These are phyloP conservation scores for Parasteatoda lunata DNA, from an alignment of 2,888 invertebrate genomes.

Conservation along the genomic window DNA sequence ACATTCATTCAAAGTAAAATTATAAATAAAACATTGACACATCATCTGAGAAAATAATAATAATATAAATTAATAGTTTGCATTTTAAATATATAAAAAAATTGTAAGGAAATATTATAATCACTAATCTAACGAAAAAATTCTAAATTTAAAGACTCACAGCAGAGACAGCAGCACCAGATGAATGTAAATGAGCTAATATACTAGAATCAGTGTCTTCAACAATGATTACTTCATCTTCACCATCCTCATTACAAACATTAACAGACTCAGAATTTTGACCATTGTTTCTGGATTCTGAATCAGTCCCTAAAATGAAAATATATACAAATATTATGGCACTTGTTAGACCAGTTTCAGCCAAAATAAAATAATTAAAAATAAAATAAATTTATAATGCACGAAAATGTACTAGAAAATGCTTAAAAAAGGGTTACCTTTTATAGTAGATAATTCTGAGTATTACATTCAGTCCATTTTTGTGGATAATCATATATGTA, in stretches of 20 bases:
- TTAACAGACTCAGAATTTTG: conserved; percentile 71
- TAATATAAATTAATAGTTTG: background rate
- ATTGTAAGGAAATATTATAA: background rate
- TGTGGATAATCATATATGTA: too few relatives aligned
- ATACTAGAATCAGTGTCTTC: conserved; percentile 90
- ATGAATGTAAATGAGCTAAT: conserved; percentile 76
- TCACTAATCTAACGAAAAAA: too few relatives aligned
- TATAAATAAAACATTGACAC: too few relatives aligned
- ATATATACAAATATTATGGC: too few relatives aligned
- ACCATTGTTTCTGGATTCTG: conserved; percentile 46
- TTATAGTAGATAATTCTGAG: too few relatives aligned
- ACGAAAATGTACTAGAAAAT: too few relatives aligned
- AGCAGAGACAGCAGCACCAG: conserved; percentile 37
- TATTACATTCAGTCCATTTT: too few relatives aligned
- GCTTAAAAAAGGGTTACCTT: too few relatives aligned
- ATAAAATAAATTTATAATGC: too few relatives aligned
- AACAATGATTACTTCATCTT: conserved; percentile 88
- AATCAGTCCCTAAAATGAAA: conserved; percentile 11
- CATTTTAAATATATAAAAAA: background rate
- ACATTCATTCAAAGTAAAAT: too few relatives aligned
- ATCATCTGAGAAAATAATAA: background rate
- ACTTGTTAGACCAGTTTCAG: too few relatives aligned
- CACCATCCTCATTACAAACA: conserved; percentile 75
- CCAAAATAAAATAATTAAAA: too few relatives aligned
- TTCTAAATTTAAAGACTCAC: background rate